Evolutionary conservation across 2,888 invertebrate genomes (phyloP), one percentile per base, ranked within the genome.

Genomic region (Glomeris marginata): DNA sequence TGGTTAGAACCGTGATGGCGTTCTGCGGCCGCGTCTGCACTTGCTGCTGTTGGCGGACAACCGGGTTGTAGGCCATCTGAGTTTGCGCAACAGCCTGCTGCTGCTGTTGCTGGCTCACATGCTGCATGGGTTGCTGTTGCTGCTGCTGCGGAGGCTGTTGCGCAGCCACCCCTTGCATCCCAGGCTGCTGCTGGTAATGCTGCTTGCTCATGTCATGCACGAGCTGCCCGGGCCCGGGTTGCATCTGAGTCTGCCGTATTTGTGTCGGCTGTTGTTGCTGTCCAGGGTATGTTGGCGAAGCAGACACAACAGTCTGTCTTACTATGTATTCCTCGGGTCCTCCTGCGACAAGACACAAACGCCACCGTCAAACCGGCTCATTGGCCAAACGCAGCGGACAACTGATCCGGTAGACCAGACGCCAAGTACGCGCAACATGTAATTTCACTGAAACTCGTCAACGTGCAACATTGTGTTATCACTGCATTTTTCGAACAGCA

Each of bases 201-300:
- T 36, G 45, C 35, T 52, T 52, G 44, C 44, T 48, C 49, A 52
- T 52, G 34, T 52, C 52, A 49, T 52, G 52, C 15, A 41, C 48
- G 40, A 48, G 11, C n/a, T 41, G 22, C 2, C 13, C 16, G 34
- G 41, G 40, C n/a, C 15, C 5, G 2, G 21, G 41, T 2, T 15
- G 28, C 18, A 33, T 13, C 18, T 37, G 13, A 6, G 41, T 2
- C 34, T 21, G 47, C 41, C 38, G 40, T 13, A 41, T 4, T n/a
- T 41, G 18, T 18, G 41, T 15, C 6, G 15, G 2, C 18, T 41
- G 41, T 13, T 41, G 41, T 3, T 18, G 21, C 13, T 3, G 28
- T 28, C 28, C 28, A 8, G 28, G 28, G 28, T 28, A 28, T 8
- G 28, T 8, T 28, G 28, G 4, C 8, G 28, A 8, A 5, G 28